Base-by-base conservation (phyloP, 2,113 vertebrate species). In the Physeter macrocephalus region DNA sequence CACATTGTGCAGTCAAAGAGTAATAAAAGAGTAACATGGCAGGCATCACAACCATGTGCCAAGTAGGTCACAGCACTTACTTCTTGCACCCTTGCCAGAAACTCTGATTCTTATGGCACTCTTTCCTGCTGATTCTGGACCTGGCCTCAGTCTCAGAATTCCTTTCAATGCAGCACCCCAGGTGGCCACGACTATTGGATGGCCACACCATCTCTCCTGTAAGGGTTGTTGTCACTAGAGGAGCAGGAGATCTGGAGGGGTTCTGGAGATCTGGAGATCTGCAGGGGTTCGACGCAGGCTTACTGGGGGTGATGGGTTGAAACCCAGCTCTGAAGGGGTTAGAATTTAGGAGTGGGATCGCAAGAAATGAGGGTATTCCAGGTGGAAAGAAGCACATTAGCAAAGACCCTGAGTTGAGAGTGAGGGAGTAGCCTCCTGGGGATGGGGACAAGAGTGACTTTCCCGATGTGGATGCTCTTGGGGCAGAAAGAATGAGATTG, bases 401-500 rank as follows among this genome's bases (percentile, higher is more conserved):
- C 54, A 69, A 94, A 57, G 52, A 12, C 25, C 61, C 72, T 36
- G 80, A 90, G 88, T 61, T 85, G 87, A 87, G 52, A 69, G 12
- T 36, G 80, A 62, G 49, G 52, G 62, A 80, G 57, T 25, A 59
- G 27, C 49, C 88, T 88, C 80, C 39, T 90, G 90, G 87, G 95
- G 25, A 64, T 27, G 46, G 80, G 66, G 54, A 80, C 57, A 41
- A n/a, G 81, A 77, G 88, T 80, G 43, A 95, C 74, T 94, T 95
- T 90, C 75, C 54, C 49, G 5, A 86, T 82, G 61, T 90, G 78
- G n/a, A 90, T 96, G 61, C 90, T 96, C 92, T 94, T 77, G 80
- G 75, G 94, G 82, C 52, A 94, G 52, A 66, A 97, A 57, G 61
- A 97, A 90, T 64, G 61, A 93, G 93, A 87, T 83, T 66, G 36